Base-by-base conservation (phyloP, 2,113 vertebrate genomes). In the Actenoides hombroni region DNA sequence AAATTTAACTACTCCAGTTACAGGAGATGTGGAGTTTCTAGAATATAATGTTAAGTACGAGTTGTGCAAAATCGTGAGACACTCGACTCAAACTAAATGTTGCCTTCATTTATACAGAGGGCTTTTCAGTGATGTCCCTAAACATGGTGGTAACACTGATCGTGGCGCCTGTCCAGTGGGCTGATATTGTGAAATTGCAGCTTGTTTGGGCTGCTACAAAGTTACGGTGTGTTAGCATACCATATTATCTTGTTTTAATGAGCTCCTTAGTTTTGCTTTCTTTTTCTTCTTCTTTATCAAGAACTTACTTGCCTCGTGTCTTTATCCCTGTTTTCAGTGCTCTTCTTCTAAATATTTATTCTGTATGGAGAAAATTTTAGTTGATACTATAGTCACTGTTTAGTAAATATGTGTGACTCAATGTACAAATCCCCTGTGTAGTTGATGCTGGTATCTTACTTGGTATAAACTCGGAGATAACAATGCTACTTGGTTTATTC, bases 91-190 rank as follows among this genome's bases (percentile, higher is more conserved):
- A 73, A 48, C 7, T 35, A 73, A 33, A 63, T 8, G 4, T 65
- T 70, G 19, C 10, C 19, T 63, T 80, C 11, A 21, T 39, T 75
- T 71, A 57, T 13, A 26, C 76, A 76, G 11, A 35, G 9, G 10
- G 5, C 25, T 54, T 26, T 65, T 70, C 0, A 2, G 24, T 53
- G 16, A 42, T 60, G 46, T 61, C 31, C 35, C 26, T 42, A 37
- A 53, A 48, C 18, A 18, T 8, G 21, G 18, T 19, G 26, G 18
- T 64, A 46, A 63, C 16, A 23, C 35, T 18, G 44, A 13, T 8
- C n/a, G 15, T 6, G 2, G 2, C 0, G 1, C 4, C 31, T n/a
- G 4, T 40, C 18, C 48, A 37, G 24, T 21, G 8, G 10, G 26
- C 26, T 53, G 18, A 37, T 54, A 37, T 13, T 75, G 29, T 49